Percentiles rank a stretch among this genome's conserved stretches.
phyloP scores from a whole-genome alignment of 2,113 vertebrate species.

The Antechinus flavipes region DNA sequence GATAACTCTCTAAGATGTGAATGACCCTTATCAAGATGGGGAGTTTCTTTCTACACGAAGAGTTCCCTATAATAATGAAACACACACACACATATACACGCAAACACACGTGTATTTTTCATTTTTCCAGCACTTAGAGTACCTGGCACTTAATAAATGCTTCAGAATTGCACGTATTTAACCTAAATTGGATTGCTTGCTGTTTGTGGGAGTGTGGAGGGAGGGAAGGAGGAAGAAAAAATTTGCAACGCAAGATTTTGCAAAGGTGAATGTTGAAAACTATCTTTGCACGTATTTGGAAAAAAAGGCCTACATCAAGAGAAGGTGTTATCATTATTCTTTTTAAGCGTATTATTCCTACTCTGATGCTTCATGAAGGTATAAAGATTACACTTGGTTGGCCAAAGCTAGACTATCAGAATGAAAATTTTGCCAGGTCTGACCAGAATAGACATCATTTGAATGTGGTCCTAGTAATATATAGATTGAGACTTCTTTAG shows the following conservation, averaged over 20 bases:
- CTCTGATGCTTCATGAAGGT: not conserved
- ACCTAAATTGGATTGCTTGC: too few species aligned
- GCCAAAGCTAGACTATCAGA: not conserved
- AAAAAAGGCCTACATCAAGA: not conserved
- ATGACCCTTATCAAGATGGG: not conserved
- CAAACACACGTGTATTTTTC: too few species aligned
- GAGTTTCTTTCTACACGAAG: not conserved
- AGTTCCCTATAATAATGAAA: not conserved
- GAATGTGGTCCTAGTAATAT: not conserved
- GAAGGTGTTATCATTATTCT: not conserved
- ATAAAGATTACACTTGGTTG: not conserved
- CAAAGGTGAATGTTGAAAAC: too few species aligned
- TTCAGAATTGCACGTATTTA: not conserved
- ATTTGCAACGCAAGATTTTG: too few species aligned
- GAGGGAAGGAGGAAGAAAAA: too few species aligned
- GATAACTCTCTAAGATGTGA: not conserved
- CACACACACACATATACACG: too few species aligned
- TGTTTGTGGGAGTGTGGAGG: too few species aligned
- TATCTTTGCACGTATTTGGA: too few species aligned
- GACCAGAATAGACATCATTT: not conserved
- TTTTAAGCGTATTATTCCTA: not conserved
- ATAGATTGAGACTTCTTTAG: not conserved
- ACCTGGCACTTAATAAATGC: not conserved
- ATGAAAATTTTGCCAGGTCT: not conserved
- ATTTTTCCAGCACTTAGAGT: not conserved